phyloP scores from a whole-genome alignment of 1,140 invertebrate genomes.

The Penaeus vannamei region DNA sequence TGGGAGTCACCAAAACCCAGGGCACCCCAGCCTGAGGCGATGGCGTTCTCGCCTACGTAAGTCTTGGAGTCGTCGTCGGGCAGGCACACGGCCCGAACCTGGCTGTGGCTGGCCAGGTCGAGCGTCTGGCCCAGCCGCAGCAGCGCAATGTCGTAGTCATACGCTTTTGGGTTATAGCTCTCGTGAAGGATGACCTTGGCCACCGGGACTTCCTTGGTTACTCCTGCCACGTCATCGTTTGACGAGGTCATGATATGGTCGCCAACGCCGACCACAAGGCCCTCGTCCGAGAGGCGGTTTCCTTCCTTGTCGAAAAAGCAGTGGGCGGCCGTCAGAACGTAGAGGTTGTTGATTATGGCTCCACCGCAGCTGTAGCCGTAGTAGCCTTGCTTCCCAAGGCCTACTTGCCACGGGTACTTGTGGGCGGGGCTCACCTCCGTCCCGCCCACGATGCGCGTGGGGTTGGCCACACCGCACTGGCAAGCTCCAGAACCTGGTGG shows the following conservation, averaged over 20 bases:
- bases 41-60: slow-evolving; percentile 29
- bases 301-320: slow-evolving; percentile 42
- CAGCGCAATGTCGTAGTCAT: slow-evolving; percentile 70
- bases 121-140: slow-evolving; percentile 58
- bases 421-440: slow-evolving; percentile 29
- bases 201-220: slow-evolving; percentile 32
- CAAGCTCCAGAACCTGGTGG: background rate
- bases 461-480: slow-evolving; percentile 38
- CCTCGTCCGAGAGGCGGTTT: background rate
- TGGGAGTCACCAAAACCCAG: slow-evolving; percentile 23
- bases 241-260: slow-evolving; percentile 24
- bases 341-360: slow-evolving; percentile 57
- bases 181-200: background rate
- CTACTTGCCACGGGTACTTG: slow-evolving; percentile 67
- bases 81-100: slow-evolving; percentile 60
- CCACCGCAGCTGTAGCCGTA: slow-evolving; percentile 53
- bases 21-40: slow-evolving; percentile 69
- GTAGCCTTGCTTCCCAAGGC: slow-evolving; percentile 24
- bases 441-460: slow-evolving; percentile 69
- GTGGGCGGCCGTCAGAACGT: slow-evolving; percentile 66
- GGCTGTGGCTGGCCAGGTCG: background rate
- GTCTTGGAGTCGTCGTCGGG: slow-evolving; percentile 42
- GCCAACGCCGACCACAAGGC: slow-evolving; percentile 31
- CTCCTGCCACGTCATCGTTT: slow-evolving; percentile 6
- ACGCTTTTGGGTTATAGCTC: background rate